Evolutionary conservation across 2,888 invertebrate genomes (phyloP).

Genomic region (Platycheirus albimanus): DNA sequence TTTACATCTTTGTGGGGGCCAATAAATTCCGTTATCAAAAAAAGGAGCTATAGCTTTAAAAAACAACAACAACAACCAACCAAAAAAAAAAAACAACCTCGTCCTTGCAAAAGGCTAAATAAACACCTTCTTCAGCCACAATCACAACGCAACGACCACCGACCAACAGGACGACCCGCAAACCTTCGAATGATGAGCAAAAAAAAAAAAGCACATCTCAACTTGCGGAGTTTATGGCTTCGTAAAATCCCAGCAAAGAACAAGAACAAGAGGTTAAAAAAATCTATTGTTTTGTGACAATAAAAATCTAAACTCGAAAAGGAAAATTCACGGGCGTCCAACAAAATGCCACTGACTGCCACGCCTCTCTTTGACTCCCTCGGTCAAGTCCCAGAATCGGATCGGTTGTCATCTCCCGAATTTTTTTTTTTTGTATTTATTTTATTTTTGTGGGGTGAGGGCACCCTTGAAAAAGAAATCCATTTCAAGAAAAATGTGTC

Average conservation of each 20-base stretch:
- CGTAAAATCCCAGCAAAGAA: slow-evolving; percentile 55
- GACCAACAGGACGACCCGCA: background rate
- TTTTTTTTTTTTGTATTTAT: background rate
- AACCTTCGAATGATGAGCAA: slow-evolving; percentile 51
- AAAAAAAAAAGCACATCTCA: slow-evolving; percentile 65
- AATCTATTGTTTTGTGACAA: slow-evolving; percentile 68
- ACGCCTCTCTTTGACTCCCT: background rate
- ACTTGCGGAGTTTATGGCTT: slow-evolving; percentile 67
- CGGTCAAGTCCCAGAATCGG: slow-evolving; percentile 27
- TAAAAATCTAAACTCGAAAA: slow-evolving; percentile 66
- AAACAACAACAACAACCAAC: too few relatives aligned
- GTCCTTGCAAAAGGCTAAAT: slow-evolving; percentile 56
- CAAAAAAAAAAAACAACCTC: slow-evolving; percentile 42
- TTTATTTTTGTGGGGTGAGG: too few relatives aligned
- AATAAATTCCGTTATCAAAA: slow-evolving; percentile 69
- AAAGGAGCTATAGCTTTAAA: slow-evolving; percentile 12
- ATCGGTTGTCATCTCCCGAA: slow-evolving; percentile 37
- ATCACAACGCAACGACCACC: slow-evolving; percentile 17
- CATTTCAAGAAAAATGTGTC: slow-evolving; percentile 45
- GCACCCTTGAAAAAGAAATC: slow-evolving; percentile 34
- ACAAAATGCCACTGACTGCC: background rate
- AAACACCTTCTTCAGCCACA: slow-evolving; percentile 64
- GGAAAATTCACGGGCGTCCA: slow-evolving; percentile 46
- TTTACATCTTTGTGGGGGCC: slow-evolving; percentile 39
- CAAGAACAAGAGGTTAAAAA: slow-evolving; percentile 66